Percentiles rank a stretch among this genome's conserved stretches.
phyloP scores from a whole-genome alignment of 2,113 vertebrate genomes.

The Amphiprion percula region DNA sequence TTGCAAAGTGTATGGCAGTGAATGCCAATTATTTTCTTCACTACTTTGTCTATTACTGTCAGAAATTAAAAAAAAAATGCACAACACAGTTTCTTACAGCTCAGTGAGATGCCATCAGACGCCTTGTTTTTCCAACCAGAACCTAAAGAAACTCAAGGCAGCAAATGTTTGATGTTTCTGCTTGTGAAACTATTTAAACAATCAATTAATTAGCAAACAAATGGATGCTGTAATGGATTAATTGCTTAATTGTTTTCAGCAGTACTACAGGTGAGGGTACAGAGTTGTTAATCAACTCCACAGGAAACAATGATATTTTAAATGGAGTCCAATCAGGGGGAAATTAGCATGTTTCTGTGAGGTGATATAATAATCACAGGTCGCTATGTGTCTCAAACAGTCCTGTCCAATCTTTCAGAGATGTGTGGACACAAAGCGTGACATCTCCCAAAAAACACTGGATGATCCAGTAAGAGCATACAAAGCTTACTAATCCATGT shows the following conservation, averaged over 20 bases:
- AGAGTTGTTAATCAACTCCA: constrained; percentile 22
- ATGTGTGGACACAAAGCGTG: constrained; percentile 8
- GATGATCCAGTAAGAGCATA: constrained; percentile 47
- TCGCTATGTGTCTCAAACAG: constrained; percentile 18
- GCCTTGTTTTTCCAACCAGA: neutral
- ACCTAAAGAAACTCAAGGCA: no score
- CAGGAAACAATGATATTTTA: constrained; percentile 40
- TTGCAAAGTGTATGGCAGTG: neutral
- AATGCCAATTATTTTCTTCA: neutral
- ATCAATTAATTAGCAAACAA: neutral
- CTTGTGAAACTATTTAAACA: no score
- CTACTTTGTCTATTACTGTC: neutral
- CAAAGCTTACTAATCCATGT: constrained; percentile 41
- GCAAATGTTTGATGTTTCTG: no score
- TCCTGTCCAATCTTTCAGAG: constrained; percentile 17
- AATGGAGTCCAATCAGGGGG: constrained; percentile 18
- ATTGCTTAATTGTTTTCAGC: constrained; percentile 17
- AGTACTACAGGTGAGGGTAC: neutral
- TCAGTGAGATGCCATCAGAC: neutral
- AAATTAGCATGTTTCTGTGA: constrained; percentile 44
- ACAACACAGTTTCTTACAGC: neutral
- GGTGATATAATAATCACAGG: constrained; percentile 38
- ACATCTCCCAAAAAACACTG: constrained; percentile 28
- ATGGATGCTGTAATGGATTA: neutral
- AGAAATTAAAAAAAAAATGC: neutral